These are phyloP conservation scores for Glossophaga mutica DNA, from an alignment of 2,797 vertebrate species.

Conservation along the genomic window DNA sequence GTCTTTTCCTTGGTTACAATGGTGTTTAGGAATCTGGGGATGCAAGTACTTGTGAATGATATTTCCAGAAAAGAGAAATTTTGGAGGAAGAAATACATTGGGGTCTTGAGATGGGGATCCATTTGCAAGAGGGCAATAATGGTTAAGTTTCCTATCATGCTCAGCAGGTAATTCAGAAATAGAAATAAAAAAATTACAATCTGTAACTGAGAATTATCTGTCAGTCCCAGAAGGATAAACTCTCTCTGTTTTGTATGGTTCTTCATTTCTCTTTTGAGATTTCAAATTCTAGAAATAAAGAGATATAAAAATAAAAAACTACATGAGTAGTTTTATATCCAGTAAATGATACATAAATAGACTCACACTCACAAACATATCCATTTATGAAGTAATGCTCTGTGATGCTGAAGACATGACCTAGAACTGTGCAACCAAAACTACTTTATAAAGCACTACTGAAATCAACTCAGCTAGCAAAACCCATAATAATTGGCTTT, in stretches of 20 bases:
- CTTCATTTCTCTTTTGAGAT: constrained; percentile 40
- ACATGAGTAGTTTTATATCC: not conserved
- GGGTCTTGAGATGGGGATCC: constrained; percentile 50
- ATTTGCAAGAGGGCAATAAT: constrained; percentile 68
- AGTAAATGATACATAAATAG: not conserved
- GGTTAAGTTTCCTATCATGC: constrained; percentile 60
- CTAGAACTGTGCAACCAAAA: not conserved
- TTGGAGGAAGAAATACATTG: constrained; percentile 73
- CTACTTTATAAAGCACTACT: not conserved
- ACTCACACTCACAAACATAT: not conserved
- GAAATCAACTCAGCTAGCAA: not conserved
- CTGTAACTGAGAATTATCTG: constrained; percentile 36
- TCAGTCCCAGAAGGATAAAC: constrained; percentile 71
- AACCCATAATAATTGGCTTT: not conserved
- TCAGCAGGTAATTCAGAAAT: constrained; percentile 60
- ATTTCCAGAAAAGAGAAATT: constrained; percentile 74
- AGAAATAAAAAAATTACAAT: constrained; percentile 60
- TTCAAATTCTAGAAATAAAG: constrained; percentile 21
- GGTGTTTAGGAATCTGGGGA: constrained; percentile 44
- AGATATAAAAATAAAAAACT: not conserved
- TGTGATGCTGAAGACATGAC: not conserved
- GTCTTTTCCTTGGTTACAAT: not conserved
- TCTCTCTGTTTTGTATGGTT: constrained; percentile 63
- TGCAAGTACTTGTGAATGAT: constrained; percentile 54
- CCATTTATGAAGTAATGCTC: not conserved